Conservation (phyloP, 2,888 invertebrate species). For the Pollenia labialis region DNA sequence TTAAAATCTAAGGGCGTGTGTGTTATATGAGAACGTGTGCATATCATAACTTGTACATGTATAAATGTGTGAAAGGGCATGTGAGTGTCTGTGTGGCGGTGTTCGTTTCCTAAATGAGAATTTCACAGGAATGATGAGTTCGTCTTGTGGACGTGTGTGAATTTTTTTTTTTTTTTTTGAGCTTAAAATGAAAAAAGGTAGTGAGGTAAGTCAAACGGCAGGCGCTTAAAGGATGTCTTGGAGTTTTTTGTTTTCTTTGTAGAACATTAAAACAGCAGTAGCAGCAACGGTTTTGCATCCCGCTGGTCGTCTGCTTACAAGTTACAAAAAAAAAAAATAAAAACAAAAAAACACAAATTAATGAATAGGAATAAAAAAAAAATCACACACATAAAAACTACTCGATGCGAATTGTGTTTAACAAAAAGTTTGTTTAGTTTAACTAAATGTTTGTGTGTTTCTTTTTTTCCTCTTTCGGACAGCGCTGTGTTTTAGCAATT, state of each 20-base stretch:
- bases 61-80: background rate
- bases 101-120: constrained; percentile 39
- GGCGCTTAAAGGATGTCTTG: constrained; percentile 69
- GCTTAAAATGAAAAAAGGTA: constrained; percentile 12
- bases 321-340: constrained; percentile 36
- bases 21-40: constrained; percentile 64
- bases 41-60: constrained; percentile 30
- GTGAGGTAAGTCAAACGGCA: constrained; percentile 70
- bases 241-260: constrained; percentile 7
- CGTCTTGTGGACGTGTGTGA: constrained; percentile 23
- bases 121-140: constrained; percentile 51
- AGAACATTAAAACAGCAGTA: constrained; percentile 34
- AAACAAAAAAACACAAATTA: background rate
- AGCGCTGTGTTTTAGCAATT: constrained; percentile 13
- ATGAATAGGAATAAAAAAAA: constrained; percentile 44
- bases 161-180: constrained; percentile 9
- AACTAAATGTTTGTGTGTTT: constrained; percentile 29
- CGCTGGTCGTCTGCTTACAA: constrained; percentile 70
- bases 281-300: constrained; percentile 65
- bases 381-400: constrained; percentile 25
- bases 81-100: constrained; percentile 27
- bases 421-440: constrained; percentile 30
- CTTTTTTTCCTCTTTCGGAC: constrained; percentile 19
- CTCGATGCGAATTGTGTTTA: constrained; percentile 47
- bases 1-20: constrained; percentile 55